Conservation (phyloP, 2,113 vertebrate species). For the Psilopogon haemacephalus region DNA sequence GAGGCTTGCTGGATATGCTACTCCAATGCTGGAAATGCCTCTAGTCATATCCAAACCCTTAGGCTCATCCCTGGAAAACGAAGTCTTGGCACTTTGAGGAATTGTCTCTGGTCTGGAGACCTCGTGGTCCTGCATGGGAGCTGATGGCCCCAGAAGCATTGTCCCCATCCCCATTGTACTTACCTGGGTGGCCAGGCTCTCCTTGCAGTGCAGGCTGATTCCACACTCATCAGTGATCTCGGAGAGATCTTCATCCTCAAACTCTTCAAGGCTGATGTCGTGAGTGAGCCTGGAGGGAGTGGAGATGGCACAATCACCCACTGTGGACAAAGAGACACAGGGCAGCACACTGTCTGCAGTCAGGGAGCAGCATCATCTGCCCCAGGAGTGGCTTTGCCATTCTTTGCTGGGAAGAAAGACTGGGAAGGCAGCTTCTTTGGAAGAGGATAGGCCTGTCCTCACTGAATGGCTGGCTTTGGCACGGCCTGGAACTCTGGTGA, state of each 20-base stretch:
- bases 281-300: constrained; percentile 88
- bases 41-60: not conserved
- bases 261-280: constrained; percentile 97
- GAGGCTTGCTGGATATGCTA: fast-evolving
- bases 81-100: not conserved
- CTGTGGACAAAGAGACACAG: not conserved
- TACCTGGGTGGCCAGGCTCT: constrained; percentile 86
- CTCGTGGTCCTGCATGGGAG: not conserved
- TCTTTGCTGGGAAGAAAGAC: not conserved
- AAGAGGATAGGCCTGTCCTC: not conserved
- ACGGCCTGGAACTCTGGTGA: not conserved
- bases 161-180: not conserved
- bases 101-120: not conserved
- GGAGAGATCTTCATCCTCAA: constrained; percentile 97
- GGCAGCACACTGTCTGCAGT: not conserved
- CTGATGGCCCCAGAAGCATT: not conserved
- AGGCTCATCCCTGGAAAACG: not conserved
- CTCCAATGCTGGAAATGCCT: not conserved
- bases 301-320: constrained; percentile 16
- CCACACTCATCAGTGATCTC: constrained; percentile 95
- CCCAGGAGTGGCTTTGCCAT: fast-evolving
- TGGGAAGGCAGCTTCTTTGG: not conserved
- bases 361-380: not conserved
- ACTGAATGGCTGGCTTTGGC: fast-evolving
- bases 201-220: constrained; percentile 92